Evolutionary conservation across 2,888 invertebrate species (phyloP).

Genomic region (Sesia apiformis): DNA sequence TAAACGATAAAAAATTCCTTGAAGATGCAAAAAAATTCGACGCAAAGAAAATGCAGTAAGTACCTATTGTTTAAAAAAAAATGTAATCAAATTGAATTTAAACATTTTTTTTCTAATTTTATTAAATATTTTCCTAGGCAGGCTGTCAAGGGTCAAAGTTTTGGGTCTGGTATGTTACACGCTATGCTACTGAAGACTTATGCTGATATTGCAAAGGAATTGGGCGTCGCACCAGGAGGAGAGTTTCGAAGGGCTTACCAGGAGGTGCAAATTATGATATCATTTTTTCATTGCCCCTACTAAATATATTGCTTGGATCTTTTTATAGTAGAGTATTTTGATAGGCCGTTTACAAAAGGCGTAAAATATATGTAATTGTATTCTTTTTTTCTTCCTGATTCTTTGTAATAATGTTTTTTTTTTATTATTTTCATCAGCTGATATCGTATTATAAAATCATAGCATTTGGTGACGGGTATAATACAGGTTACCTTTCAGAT

Average conservation of each 20-base stretch:
- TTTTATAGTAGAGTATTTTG: no score
- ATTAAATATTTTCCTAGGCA: conserved; percentile 23
- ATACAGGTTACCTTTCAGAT: conserved; percentile 33
- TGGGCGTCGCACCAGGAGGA: conserved; percentile 65
- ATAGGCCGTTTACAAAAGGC: no score
- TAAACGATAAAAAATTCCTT: conserved; percentile 62
- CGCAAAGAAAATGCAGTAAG: conserved; percentile 51
- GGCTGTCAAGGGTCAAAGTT: conserved; percentile 57
- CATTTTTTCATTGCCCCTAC: no score
- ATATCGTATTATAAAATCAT: background rate
- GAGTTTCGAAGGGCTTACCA: conserved; percentile 66
- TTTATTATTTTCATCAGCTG: background rate
- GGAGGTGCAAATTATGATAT: conserved; percentile 29
- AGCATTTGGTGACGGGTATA: background rate
- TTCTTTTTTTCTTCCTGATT: background rate
- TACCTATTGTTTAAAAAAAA: conserved; percentile 1
- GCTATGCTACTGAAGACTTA: conserved; percentile 65
- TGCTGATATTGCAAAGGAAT: conserved; percentile 62
- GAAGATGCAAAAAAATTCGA: conserved; percentile 66
- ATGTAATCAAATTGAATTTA: background rate
- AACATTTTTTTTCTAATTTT: background rate
- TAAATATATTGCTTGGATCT: no score
- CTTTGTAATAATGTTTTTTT: background rate
- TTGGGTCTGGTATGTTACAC: conserved; percentile 61
- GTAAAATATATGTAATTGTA: no score